A percentile compares a stretch with the other conserved stretches of the same genome.
These are phyloP conservation scores for Siniperca chuatsi DNA, from an alignment of 2,113 vertebrate genomes.

Conservation along the genomic window DNA sequence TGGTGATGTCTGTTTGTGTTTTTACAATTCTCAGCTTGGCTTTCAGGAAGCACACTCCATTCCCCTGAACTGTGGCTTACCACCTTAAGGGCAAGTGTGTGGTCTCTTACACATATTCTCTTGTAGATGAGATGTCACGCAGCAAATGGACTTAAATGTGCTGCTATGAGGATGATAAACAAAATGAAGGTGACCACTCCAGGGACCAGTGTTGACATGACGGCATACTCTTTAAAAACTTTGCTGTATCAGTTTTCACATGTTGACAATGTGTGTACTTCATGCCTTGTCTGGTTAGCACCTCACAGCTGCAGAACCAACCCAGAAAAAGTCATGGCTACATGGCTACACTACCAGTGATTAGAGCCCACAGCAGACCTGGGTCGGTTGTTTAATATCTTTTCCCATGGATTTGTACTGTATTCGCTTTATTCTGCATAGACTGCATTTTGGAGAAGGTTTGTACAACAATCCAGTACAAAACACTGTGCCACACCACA, in stretches of 20 bases:
- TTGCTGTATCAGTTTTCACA: not conserved
- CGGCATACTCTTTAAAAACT: not conserved
- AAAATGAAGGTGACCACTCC: not conserved
- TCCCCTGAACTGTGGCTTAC: not conserved
- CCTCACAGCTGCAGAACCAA: not conserved
- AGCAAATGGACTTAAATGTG: conserved; percentile 3
- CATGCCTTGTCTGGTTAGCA: not conserved
- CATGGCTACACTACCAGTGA: conserved; percentile 45
- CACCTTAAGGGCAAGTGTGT: not conserved
- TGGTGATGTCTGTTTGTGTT: not conserved
- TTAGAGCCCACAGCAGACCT: conserved; percentile 21
- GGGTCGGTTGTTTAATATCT: conserved; percentile 9
- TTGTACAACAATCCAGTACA: conserved; percentile 53
- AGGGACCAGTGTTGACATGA: not conserved
- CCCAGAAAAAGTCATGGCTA: conserved; percentile 14
- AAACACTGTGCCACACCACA: conserved; percentile 51
- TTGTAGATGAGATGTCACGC: not conserved
- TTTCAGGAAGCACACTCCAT: conserved; percentile 22
- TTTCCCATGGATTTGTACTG: not conserved
- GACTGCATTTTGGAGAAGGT: conserved; percentile 15
- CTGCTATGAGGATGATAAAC: conserved; percentile 15
- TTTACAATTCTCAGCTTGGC: conserved; percentile 5
- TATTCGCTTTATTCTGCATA: conserved; percentile 12
- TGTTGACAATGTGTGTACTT: not conserved
- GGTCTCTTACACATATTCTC: not conserved